Base-by-base conservation (phyloP, 2,888 invertebrate genomes). In the Stenurella melanura region DNA sequence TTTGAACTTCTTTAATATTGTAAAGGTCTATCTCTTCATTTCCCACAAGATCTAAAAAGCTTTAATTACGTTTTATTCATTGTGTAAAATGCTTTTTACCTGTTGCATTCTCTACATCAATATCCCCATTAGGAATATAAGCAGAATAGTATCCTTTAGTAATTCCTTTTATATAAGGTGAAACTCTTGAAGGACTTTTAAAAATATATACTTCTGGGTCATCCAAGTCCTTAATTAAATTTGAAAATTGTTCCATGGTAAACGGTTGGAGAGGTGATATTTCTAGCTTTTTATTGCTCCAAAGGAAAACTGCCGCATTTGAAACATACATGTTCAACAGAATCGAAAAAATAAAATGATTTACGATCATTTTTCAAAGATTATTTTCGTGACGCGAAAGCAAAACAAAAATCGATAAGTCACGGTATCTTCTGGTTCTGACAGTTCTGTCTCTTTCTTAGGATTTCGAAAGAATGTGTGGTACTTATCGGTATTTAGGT, bases 201-300 rank as follows among this genome's bases (percentile, higher is more conserved):
- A 89, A 89, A 26, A 86, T 81, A 58, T 86, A 81, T 12, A 88
- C 81, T 78, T 86, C 84, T 0, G 88, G 87, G 70, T 87, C 81
- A 21, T 85, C 84, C 75, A 88, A 79, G 76, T 83, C 79, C 73
- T 83, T 81, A 21, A 84, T 73, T 74, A 89, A 80, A 74, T 85
- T 76, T 57, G 84, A 78, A 57, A 88, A 87, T 75, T 87, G 87
- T 21, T 86, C 85, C 61, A 86, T 85, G 54, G 84, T 85, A 75
- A 89, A 89, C 42, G 85, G 81, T 78, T 85, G 81, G 50, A 90
- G 80, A 7, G 89, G 87, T 17, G 88, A 87, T 64, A 89, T 80
- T 73, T 87, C 81, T 66, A 89, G 77, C 73, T 86, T 82, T 76
- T 86, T 81, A 26, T 83, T 86, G 75, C 86, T 86, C 86, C 86